These are phyloP conservation scores for Aphis gossypii DNA, from an alignment of 1,140 invertebrate species.

Conservation along the genomic window DNA sequence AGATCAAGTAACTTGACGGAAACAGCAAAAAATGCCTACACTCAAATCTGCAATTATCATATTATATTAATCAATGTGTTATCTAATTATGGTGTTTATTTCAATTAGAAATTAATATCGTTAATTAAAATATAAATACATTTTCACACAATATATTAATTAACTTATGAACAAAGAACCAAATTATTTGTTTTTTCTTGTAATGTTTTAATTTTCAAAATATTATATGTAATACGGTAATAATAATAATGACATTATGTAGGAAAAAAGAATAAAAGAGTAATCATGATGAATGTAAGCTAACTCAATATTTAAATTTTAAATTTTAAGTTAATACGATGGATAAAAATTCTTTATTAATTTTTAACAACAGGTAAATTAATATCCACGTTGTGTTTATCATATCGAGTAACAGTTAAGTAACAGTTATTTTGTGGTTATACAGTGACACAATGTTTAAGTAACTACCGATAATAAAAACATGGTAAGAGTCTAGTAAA, in stretches of 20 bases:
- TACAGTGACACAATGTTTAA: no score
- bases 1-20: no score
- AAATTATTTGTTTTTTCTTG: no score
- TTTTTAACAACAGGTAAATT: background rate
- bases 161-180: no score
- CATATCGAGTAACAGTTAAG: background rate
- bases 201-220: no score
- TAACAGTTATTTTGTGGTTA: background rate
- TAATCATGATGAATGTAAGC: background rate
- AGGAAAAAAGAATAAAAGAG: background rate
- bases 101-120: background rate
- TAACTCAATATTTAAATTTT: background rate
- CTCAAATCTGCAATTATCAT: background rate
- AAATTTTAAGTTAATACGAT: background rate
- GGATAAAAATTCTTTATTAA: background rate
- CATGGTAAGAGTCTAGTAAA: no score
- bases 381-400: background rate
- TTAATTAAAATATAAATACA: no score
- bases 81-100: background rate
- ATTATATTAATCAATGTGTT: background rate
- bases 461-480: no score
- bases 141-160: no score
- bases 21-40: background rate
- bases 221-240: no score
- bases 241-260: background rate